phyloP scores from a whole-genome alignment of 2,797 vertebrate genomes.

The Crax fasciolata region DNA sequence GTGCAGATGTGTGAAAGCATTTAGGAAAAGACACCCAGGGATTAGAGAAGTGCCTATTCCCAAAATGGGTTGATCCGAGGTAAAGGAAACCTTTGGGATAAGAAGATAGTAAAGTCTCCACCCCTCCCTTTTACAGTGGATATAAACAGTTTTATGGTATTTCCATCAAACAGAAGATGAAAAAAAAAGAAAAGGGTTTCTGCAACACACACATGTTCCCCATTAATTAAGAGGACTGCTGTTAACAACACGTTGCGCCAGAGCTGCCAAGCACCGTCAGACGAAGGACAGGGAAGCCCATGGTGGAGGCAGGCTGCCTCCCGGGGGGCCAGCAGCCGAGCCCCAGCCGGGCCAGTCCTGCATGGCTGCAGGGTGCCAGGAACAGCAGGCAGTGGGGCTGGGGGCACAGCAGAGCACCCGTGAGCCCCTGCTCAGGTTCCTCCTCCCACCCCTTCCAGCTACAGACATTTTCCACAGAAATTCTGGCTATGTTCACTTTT shows the following conservation, averaged over 20 bases:
- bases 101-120: slow-evolving; percentile 46
- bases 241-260: slow-evolving; percentile 78
- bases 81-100: slow-evolving; percentile 76
- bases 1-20: slow-evolving; percentile 73
- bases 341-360: not conserved
- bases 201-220: slow-evolving; percentile 78
- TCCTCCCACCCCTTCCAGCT: not conserved
- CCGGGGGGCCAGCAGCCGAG: not conserved
- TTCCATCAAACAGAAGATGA: slow-evolving; percentile 51
- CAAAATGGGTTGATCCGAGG: slow-evolving; percentile 76
- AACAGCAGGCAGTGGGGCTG: not conserved
- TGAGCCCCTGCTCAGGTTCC: not conserved
- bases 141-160: slow-evolving; percentile 74
- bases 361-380: fast-evolving
- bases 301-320: slow-evolving; percentile 32
- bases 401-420: not conserved
- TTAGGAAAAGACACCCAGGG: slow-evolving; percentile 64
- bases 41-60: slow-evolving; percentile 64
- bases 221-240: slow-evolving; percentile 79
- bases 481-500: slow-evolving; percentile 17
- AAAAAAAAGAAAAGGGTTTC: slow-evolving; percentile 21
- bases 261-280: slow-evolving; percentile 78
- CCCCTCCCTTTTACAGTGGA: slow-evolving; percentile 31
- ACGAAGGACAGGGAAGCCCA: slow-evolving; percentile 76
- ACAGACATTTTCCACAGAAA: slow-evolving; percentile 71